Conservation (phyloP, 2,113 vertebrate genomes). For the Hiodon tergisus region DNA sequence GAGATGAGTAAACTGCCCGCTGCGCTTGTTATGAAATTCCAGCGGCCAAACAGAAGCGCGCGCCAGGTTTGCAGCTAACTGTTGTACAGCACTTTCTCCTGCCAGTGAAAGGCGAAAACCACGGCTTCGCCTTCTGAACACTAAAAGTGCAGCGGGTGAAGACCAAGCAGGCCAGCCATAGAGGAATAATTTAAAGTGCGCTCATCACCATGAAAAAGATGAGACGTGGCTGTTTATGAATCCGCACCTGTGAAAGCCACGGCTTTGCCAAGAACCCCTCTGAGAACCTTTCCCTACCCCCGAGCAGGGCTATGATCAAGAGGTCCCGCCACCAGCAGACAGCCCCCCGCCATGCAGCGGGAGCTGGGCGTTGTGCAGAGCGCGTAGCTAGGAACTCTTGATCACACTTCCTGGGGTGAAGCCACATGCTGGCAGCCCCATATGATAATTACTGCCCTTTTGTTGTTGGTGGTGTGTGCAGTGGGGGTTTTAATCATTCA, state of each 20-base stretch:
- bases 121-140: too few species aligned
- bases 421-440: constrained; percentile 25
- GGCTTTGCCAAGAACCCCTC: background rate
- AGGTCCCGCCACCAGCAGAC: constrained; percentile 28
- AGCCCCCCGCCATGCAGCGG: constrained; percentile 19
- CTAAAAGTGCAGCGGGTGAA: background rate
- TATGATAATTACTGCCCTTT: constrained; percentile 42
- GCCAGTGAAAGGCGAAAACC: too few species aligned
- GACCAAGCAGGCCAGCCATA: background rate
- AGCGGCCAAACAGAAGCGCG: too few species aligned
- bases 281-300: constrained; percentile 27
- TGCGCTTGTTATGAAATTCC: too few species aligned
- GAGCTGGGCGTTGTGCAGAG: constrained; percentile 23
- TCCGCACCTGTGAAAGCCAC: background rate
- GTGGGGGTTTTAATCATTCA: constrained; percentile 8
- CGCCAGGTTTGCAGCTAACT: too few species aligned
- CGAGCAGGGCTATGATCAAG: constrained; percentile 32
- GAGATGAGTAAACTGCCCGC: too few species aligned
- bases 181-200: too few species aligned
- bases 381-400: constrained; percentile 25
- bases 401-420: constrained; percentile 20
- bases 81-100: too few species aligned
- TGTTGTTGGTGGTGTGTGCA: constrained; percentile 29
- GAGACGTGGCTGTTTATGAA: background rate
- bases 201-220: too few species aligned